Evolutionary conservation across 92 coral and sea anemone genomes (phyloP), one percentile per base, ranked within the genome.

Genomic region (Heteractis magnifica): DNA sequence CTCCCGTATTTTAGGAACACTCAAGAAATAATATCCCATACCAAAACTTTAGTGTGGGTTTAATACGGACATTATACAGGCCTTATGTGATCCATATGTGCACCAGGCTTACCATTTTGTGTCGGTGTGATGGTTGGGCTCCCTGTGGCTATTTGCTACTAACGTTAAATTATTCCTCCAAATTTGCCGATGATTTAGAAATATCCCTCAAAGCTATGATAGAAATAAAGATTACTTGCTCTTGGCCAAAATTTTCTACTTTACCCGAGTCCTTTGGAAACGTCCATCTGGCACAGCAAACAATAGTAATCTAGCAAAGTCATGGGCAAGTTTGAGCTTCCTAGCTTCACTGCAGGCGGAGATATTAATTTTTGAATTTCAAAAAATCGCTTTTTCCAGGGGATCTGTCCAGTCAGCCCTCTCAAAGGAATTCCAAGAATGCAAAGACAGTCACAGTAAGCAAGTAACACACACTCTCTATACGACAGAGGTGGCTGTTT

Each of bases 341-440:
- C 65, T 59, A 59, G 65, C 65, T 59, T 59, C 65, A 59, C 65
- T 59, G 65, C 65, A 59, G 65, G 65, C 65, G 0, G 65, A 59
- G 65, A 59, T 59, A 59, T 59, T 59, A 59, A 59, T 12, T 59
- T 11, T 59, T 59, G 13, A 34, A 34, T 34, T 34, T 34, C 44
- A 10, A 58, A 58, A 58, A 58, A 1, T 58, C 18, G 65, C 65
- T 18, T 58, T 58, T 1, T 58, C 65, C 65, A 58, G 65, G 65
- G 65, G 4, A 59, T 59, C 65, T 59, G 4, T 59, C 65, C 13
- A 59, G 65, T 59, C 65, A 59, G 13, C 65, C 65, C 65, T 59
- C 65, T 59, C 65, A 59, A 59, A 59, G 65, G 65, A 59, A 59
- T 59, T 59, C 65, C 65, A 59, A 59, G 65, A 59, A 59, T 18